Percentiles rank a stretch among this genome's conserved stretches.
These are phyloP conservation scores for Bos indicus DNA, from an alignment of 2,113 vertebrate species.

Conservation along the genomic window DNA sequence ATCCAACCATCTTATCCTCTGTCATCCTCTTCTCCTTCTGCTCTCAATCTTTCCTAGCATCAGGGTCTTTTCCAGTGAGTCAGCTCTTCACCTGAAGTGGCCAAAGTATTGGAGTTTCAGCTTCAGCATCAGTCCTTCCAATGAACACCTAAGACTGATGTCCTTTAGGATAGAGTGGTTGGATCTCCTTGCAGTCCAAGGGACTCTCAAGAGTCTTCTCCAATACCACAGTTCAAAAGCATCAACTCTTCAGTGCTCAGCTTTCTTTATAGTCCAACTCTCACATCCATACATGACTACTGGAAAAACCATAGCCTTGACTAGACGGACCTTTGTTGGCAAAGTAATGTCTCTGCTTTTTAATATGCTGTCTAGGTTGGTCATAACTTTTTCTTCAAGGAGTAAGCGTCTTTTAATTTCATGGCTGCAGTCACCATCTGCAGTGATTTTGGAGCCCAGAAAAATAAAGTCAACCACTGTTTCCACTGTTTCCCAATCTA, in stretches of 20 bases:
- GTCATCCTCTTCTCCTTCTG: background rate
- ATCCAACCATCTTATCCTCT: background rate
- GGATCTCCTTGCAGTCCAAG: background rate
- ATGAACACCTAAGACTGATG: background rate
- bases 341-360: background rate
- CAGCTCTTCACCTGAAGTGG: rapidly evolving
- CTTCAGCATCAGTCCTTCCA: background rate
- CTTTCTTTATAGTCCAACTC: background rate
- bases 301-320: background rate
- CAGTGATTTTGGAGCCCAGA: background rate
- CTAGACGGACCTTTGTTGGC: background rate
- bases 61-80: background rate
- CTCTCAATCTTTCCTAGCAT: background rate
- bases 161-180: rapidly evolving
- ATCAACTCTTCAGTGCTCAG: background rate
- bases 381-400: background rate
- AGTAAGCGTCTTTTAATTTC: background rate
- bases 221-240: background rate
- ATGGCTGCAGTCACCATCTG: background rate
- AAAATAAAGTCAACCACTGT: background rate
- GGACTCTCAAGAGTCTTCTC: background rate
- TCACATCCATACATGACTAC: background rate
- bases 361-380: background rate
- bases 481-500: background rate
- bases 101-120: background rate